Conservation (phyloP, 2,888 invertebrate genomes). For the Andricus quercusramuli region DNA sequence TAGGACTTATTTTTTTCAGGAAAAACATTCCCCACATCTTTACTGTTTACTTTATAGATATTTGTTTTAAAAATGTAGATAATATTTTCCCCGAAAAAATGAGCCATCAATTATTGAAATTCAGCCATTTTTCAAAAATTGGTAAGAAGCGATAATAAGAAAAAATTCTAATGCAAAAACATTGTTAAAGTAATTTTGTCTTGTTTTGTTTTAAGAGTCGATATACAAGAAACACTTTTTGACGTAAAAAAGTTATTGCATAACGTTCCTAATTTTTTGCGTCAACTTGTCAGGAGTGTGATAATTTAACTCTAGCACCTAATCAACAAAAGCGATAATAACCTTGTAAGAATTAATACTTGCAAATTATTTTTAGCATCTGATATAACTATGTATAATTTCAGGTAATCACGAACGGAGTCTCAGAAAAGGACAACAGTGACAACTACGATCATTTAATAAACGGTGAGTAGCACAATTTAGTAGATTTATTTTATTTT, state of each 20-base stretch:
- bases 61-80: no score
- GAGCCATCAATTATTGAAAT: no score
- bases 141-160: no score
- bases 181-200: no score
- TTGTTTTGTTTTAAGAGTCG: no score
- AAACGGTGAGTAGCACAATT: constrained; percentile 70
- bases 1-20: no score
- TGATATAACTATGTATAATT: constrained; percentile 51
- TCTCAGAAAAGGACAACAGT: constrained; percentile 55
- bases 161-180: no score
- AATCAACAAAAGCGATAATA: not conserved
- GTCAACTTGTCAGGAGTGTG: not conserved
- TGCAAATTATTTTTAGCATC: not conserved
- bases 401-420: constrained; percentile 73
- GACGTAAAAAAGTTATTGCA: not conserved
- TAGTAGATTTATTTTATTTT: constrained; percentile 5
- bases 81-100: no score
- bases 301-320: not conserved
- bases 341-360: not conserved
- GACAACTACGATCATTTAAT: constrained; percentile 70
- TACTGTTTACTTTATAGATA: no score
- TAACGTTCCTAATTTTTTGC: not conserved
- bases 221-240: not conserved
- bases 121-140: no score
- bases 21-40: no score